Percentiles rank a stretch among this genome's conserved stretches.
phyloP scores from a whole-genome alignment of 53 echinoderm and acorn worm species.

The Patiria pectinifera region DNA sequence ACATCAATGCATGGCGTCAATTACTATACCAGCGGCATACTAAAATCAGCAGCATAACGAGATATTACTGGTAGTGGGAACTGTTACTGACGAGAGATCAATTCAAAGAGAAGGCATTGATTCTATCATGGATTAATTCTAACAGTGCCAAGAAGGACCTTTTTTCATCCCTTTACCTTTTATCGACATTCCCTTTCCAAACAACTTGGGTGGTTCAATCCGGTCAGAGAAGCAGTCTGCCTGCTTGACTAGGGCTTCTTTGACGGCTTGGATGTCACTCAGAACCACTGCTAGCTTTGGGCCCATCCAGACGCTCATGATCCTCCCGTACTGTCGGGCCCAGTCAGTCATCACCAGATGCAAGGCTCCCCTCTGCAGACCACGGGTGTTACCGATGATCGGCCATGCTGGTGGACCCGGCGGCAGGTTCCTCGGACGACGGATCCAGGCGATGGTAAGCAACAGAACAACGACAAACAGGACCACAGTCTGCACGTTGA shows the following conservation, averaged over 20 bases:
- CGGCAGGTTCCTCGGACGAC: slow-evolving; percentile 21
- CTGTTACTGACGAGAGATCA: too few relatives aligned
- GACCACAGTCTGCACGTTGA: not conserved
- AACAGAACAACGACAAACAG: slow-evolving; percentile 1
- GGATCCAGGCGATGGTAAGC: slow-evolving; percentile 36
- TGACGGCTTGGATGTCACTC: slow-evolving; percentile 36
- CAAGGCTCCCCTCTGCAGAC: not conserved
- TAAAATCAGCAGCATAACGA: too few relatives aligned
- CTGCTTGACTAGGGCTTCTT: slow-evolving; percentile 63
- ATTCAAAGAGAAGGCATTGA: too few relatives aligned
- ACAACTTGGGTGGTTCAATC: not conserved
- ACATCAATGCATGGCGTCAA: too few relatives aligned
- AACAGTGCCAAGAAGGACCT: too few relatives aligned
- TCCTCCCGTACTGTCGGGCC: slow-evolving; percentile 29
- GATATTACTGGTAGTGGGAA: too few relatives aligned
- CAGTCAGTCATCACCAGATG: not conserved
- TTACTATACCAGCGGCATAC: too few relatives aligned
- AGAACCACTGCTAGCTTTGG: slow-evolving; percentile 42
- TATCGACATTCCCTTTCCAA: too few relatives aligned
- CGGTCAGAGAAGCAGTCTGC: slow-evolving; percentile 48
- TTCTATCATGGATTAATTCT: too few relatives aligned
- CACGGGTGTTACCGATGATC: not conserved
- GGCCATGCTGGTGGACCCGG: slow-evolving; percentile 42
- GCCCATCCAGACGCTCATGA: slow-evolving; percentile 17
- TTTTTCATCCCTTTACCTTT: too few relatives aligned